A percentile compares a stretch with the other conserved stretches of the same genome.
Evolutionary conservation across 2,113 vertebrate species (phyloP).

Genomic region (Myrmecophaga tridactyla): DNA sequence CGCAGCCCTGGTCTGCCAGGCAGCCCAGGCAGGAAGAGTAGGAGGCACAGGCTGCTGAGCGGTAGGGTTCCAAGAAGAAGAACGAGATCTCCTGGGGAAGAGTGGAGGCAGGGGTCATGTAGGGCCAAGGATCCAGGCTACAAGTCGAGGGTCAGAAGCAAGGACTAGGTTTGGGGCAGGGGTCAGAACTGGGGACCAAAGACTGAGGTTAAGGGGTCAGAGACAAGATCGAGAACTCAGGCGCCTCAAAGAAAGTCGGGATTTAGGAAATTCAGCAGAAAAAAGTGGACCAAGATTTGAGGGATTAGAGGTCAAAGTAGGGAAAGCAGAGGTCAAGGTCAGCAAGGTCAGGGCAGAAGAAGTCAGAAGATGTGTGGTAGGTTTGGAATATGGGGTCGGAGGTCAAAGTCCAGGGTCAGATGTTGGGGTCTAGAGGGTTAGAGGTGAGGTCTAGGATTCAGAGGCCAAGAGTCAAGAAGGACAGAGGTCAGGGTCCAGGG

Average conservation of each 20-base stretch:
- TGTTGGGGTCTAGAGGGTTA: neutral
- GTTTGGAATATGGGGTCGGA: neutral
- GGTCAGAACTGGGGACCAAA: neutral
- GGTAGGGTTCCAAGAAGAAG: conserved; percentile 92
- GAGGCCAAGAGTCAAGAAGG: neutral
- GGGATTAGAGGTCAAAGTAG: neutral
- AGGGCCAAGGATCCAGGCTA: neutral
- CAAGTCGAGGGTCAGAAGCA: neutral
- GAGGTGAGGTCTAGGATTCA: neutral
- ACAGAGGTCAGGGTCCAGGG: neutral
- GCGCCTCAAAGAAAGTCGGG: neutral
- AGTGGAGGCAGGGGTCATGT: neutral
- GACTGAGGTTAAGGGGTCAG: neutral
- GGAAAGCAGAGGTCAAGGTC: neutral
- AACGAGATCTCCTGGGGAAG: conserved; percentile 91
- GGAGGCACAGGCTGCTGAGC: conserved; percentile 85
- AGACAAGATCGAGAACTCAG: neutral
- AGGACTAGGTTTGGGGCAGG: neutral
- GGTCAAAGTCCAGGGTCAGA: neutral
- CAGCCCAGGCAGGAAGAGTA: conserved; percentile 92
- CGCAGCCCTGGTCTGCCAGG: conserved; percentile 92
- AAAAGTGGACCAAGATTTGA: neutral
- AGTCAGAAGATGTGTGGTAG: neutral
- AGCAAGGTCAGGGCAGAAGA: neutral
- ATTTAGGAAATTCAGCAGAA: neutral